Evolutionary conservation across 2,888 invertebrate genomes (phyloP).

Genomic region (Neelides folsomi): DNA sequence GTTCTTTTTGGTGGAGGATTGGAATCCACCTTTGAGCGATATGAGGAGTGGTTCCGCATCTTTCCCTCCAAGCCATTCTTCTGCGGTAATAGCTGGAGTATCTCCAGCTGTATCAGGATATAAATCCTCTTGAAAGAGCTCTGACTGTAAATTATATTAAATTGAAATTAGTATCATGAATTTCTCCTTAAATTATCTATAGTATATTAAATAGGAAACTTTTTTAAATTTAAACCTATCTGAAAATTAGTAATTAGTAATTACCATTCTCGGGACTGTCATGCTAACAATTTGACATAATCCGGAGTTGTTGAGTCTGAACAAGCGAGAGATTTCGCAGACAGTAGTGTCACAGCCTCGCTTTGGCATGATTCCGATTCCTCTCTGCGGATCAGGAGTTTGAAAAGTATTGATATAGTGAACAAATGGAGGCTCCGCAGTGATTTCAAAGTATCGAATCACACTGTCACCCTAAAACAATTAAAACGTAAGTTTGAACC

Average conservation of each 20-base stretch:
- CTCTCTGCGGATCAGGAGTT: conserved; percentile 94
- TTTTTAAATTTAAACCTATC: too few species aligned
- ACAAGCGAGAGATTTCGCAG: conserved; percentile 91
- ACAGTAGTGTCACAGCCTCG: conserved; percentile 85
- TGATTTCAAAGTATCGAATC: conserved; percentile 86
- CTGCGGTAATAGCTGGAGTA: conserved; percentile 73
- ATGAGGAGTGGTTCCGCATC: conserved; percentile 83
- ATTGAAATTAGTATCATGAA: not conserved
- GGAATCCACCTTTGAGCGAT: conserved; percentile 60
- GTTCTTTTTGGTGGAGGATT: conserved; percentile 42
- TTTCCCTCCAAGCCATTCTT: conserved; percentile 80
- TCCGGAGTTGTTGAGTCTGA: conserved; percentile 84
- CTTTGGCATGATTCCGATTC: conserved; percentile 96
- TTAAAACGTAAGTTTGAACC: not conserved
- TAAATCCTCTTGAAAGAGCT: conserved; percentile 91
- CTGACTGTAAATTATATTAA: conserved; percentile 49
- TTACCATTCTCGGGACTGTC: conserved; percentile 87
- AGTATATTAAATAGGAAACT: too few species aligned
- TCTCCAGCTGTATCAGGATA: conserved; percentile 91
- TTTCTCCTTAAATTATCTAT: too few species aligned
- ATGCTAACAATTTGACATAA: conserved; percentile 91
- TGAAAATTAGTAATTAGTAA: too few species aligned
- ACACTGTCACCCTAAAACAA: conserved; percentile 72
- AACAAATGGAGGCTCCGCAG: conserved; percentile 83
- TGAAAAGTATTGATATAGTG: conserved; percentile 96